Evolutionary conservation across 1,140 invertebrate species (phyloP), one percentile per base, ranked within the genome.

Genomic region (Lasioglossum baleicum): DNA sequence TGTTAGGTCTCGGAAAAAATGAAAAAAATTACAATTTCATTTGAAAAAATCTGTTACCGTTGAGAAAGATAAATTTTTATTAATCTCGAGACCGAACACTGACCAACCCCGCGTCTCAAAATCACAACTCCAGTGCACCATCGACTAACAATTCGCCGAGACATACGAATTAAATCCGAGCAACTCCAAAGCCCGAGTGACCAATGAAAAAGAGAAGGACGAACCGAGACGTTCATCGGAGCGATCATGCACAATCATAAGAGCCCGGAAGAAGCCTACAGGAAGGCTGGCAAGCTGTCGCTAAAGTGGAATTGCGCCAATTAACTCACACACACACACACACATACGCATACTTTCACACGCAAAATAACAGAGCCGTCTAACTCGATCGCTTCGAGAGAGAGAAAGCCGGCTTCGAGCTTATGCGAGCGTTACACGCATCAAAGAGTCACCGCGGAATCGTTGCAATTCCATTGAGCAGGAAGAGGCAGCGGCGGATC

Each of bases 401-500:
- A 48, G 74, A 75, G 67, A 80, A 51, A 68, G 42, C n/a, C 22
- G 53, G 31, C 61, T 53, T 7, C 20, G 20, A 58, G 42, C n/a
- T 2, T 26, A 22, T 5, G 17, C 40, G 56, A 13, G 40, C 4
- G 20, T 22, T 40, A 26, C 68, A 56, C 61, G 66, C 63, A 10
- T n/a, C 7, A 17, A 15, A 51, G 20, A 51, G 75, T 61, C 68
- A 79, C 35, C 31, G 22, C 11, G 31, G 77, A 80, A 88, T 75
- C 70, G 81, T 84, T 88, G 60, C 83, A 82, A 90, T 90, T 90
- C 78, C 79, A 87, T 90, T 90, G 82, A 85, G 77, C 85, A 91
- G 90, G 89, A 86, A 82, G 89, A 26, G 89, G 89, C 68, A 90
- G 89, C 87, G 90, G 90, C 42, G 90, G 90, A 86, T 91, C 90